These are phyloP conservation scores for Mycalesis mineus DNA, from an alignment of 2,888 invertebrate genomes.

Conservation along the genomic window DNA sequence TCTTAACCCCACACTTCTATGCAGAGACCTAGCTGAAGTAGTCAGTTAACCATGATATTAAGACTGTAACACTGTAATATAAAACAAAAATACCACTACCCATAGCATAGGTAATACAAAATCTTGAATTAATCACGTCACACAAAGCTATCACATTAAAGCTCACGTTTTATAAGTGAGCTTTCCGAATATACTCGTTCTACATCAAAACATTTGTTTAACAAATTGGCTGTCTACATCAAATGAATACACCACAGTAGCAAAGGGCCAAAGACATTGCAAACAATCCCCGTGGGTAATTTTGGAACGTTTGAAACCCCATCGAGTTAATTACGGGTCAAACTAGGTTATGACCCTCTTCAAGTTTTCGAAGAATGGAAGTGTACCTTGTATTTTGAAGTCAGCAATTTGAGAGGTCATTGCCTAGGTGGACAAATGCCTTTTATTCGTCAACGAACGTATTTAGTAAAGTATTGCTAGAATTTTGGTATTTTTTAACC, in stretches of 20 bases:
- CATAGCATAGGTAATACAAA: too few relatives aligned
- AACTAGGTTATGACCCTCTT: conserved; percentile 56
- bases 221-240: conserved; percentile 5
- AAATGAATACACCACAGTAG: conserved; percentile 16
- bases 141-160: too few relatives aligned
- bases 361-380: conserved; percentile 48
- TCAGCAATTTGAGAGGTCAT: conserved; percentile 44
- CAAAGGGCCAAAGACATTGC: conserved; percentile 8
- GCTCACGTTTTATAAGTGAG: not conserved
- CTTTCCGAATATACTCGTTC: not conserved
- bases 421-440: conserved; percentile 25
- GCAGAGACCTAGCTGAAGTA: too few relatives aligned
- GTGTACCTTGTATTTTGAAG: conserved; percentile 39
- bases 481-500: conserved; percentile 3
- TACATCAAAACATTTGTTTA: not conserved
- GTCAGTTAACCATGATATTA: too few relatives aligned
- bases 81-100: too few relatives aligned
- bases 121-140: too few relatives aligned
- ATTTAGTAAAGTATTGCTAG: conserved; percentile 5
- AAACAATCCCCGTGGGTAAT: conserved; percentile 25
- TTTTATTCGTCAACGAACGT: not conserved
- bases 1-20: too few relatives aligned
- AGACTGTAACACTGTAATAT: too few relatives aligned
- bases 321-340: conserved; percentile 68
- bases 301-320: conserved; percentile 55